phyloP scores from a whole-genome alignment of 2,113 vertebrate genomes.

The Sinocyclocheilus grahami region DNA sequence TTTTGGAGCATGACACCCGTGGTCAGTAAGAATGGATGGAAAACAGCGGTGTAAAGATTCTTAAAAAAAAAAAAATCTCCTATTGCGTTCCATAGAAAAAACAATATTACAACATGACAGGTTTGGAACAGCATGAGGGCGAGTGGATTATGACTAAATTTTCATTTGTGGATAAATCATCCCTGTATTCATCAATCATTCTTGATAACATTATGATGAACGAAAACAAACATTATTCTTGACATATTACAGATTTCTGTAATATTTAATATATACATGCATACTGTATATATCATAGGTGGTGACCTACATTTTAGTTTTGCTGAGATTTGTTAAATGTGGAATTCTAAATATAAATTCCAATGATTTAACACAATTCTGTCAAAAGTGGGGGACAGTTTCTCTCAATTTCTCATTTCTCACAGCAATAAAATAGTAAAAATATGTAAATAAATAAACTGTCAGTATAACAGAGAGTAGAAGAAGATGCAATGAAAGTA shows the following conservation, averaged over 20 bases:
- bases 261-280: neutral
- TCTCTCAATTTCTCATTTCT: neutral
- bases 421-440: neutral
- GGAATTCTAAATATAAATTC: neutral
- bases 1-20: neutral
- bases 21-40: neutral
- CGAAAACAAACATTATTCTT: neutral
- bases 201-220: neutral
- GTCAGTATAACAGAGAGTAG: neutral
- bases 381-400: neutral
- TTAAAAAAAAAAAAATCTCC: neutral
- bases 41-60: neutral
- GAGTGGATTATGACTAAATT: neutral
- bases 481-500: neutral
- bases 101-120: neutral
- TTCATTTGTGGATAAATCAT: constrained; percentile 4
- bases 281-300: neutral
- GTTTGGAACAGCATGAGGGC: neutral
- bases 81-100: neutral
- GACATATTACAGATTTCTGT: neutral
- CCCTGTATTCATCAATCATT: neutral
- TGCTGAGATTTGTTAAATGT: neutral
- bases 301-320: neutral
- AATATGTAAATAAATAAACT: neutral
- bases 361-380: too few relatives aligned